Base-by-base conservation (phyloP, 2,113 vertebrate genomes). In the Octodon degus region DNA sequence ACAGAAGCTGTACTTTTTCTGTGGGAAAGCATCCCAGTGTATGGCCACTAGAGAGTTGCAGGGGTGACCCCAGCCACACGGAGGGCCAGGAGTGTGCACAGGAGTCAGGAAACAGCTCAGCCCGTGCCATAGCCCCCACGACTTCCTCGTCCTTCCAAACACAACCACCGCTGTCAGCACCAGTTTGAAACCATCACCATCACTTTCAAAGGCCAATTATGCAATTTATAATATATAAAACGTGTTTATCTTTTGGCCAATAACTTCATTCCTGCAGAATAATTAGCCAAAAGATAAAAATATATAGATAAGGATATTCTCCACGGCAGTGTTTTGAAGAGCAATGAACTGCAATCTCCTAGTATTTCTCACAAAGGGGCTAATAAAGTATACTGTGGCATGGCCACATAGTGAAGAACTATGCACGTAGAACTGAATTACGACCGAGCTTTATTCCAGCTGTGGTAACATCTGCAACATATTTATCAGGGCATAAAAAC, bases 201-300 rank as follows among this genome's bases (percentile, higher is more conserved):
- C 34, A 65, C 47, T 87, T 90, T 85, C 34, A 94, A 90, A 94
- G 40, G 74, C 19, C 72, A 72, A 17, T 60, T 77, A 74, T 68
- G 25, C 27, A 80, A 50, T 80, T 96, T 93, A 27, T 87, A 94
- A 76, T 47, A 70, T 11, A 58, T 55, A 84, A 96, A 87, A 95
- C 68, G 37, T 37, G 25, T 77, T 94, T 90, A 74, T 70, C 63
- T 12, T 65, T 84, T 90, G 63, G 63, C 53, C 55, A 77, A 53
- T 14, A n/a, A 53, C 82, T 85, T 88, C 58, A 68, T 43, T 84
- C 82, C 86, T 91, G 67, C 47, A 63, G 55, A 84, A 96, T 91
- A 95, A 89, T 87, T 58, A 96, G 58, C 30, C 19, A 19, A 89
- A 40, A 34, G 34, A 70, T 88, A 65, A 94, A 96, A 85, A 91